Evolutionary conservation across 2,888 invertebrate genomes (phyloP).

Genomic region (Callinectes sapidus): DNA sequence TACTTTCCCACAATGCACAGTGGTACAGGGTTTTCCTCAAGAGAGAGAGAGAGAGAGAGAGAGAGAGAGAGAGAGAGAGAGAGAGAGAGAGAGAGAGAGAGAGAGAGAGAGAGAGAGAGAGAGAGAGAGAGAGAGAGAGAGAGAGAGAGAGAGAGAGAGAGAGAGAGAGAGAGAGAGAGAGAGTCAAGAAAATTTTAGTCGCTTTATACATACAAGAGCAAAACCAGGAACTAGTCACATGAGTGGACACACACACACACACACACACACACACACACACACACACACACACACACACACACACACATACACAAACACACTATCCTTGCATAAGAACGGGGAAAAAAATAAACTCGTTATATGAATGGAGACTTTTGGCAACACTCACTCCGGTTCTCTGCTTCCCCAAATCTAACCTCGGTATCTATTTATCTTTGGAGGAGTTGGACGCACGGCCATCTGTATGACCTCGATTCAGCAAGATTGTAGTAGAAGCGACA

Average conservation of each 20-base stretch:
- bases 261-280: background rate
- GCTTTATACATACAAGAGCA: background rate
- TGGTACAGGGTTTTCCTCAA: background rate
- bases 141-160: background rate
- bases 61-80: background rate
- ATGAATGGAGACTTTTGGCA: conserved; percentile 8
- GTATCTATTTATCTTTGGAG: background rate
- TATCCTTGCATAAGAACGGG: background rate
- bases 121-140: background rate
- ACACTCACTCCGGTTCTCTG: conserved; percentile 5
- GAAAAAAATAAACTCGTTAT: background rate
- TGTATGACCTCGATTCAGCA: background rate
- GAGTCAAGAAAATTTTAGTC: background rate
- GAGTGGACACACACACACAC: background rate
- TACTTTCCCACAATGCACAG: background rate
- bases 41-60: background rate
- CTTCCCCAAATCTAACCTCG: conserved; percentile 5
- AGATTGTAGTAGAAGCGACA: background rate
- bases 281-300: background rate
- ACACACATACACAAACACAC: background rate
- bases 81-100: background rate
- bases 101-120: background rate
- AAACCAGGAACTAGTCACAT: background rate
- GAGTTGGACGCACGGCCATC: conserved; percentile 1
- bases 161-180: background rate